Conservation (phyloP, 2,797 vertebrate genomes). For the Smutsia gigantea region DNA sequence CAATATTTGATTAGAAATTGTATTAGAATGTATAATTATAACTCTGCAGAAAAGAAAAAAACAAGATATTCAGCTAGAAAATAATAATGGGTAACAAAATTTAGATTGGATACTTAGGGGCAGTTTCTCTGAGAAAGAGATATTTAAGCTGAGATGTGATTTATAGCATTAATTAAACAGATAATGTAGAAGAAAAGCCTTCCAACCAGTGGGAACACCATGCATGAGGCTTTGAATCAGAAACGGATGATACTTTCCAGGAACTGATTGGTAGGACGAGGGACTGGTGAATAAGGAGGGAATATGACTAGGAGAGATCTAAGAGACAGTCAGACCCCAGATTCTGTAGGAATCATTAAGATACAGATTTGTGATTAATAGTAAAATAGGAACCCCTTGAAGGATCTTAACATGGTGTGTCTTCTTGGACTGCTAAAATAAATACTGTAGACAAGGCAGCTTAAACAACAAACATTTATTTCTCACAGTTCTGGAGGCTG, state of each 20-base stretch:
- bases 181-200: background rate
- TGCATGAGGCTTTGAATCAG: background rate
- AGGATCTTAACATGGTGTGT: background rate
- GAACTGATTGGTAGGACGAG: background rate
- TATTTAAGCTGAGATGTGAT: background rate
- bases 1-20: conserved; percentile 1
- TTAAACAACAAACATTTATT: background rate
- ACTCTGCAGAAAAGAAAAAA: background rate
- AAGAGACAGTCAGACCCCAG: background rate
- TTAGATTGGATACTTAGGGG: background rate
- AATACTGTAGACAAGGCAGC: background rate
- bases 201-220: background rate
- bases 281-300: background rate
- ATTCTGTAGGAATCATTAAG: background rate
- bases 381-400: background rate
- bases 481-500: background rate
- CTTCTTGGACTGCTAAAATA: background rate
- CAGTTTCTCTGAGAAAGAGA: background rate
- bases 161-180: background rate
- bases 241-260: background rate
- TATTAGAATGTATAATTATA: conserved; percentile 18
- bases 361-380: background rate
- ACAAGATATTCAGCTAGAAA: background rate
- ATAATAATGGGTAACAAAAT: background rate
- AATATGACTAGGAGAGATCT: background rate